A percentile compares a stretch with the other conserved stretches of the same genome.
Evolutionary conservation across 2,888 invertebrate genomes (phyloP).

Genomic region (Sesamia inferens): DNA sequence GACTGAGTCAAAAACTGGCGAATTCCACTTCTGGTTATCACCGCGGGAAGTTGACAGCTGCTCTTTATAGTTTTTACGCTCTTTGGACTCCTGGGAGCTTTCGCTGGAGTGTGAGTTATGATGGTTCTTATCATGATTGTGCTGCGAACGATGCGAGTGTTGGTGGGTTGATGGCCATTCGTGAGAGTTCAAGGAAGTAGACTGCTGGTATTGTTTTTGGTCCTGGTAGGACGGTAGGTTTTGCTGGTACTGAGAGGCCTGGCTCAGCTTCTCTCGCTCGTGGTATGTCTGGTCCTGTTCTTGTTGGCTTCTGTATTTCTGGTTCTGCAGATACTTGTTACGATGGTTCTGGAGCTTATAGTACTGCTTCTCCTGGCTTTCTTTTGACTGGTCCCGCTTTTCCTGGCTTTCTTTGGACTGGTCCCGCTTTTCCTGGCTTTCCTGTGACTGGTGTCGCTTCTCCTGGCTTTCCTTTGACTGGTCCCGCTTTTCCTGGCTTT

Average conservation of each 20-base stretch:
- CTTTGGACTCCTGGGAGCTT: constrained; percentile 61
- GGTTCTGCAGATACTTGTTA: constrained; percentile 14
- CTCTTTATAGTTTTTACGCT: constrained; percentile 32
- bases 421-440: too few species aligned
- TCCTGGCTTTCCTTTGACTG: too few species aligned
- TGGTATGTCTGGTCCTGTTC: constrained; percentile 24
- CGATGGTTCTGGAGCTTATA: constrained; percentile 16
- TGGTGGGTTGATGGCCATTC: constrained; percentile 17
- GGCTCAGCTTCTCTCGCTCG: constrained; percentile 14
- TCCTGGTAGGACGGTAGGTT: constrained; percentile 15
- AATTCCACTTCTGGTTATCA: constrained; percentile 62
- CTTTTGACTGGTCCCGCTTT: constrained; percentile 52
- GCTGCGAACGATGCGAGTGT: constrained; percentile 14
- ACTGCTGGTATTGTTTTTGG: constrained; percentile 24
- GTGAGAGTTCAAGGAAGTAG: constrained; percentile 23
- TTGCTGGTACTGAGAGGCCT: constrained; percentile 20
- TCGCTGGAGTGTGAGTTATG: constrained; percentile 49
- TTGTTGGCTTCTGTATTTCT: constrained; percentile 20
- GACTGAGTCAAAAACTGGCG: constrained; percentile 62
- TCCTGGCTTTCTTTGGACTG: constrained; percentile 14
- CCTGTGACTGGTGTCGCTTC: too few species aligned
- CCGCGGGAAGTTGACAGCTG: constrained; percentile 8
- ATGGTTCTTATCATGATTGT: constrained; percentile 34
- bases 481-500: too few species aligned
- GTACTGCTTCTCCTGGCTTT: constrained; percentile 14